Evolutionary conservation across 1,140 invertebrate species (phyloP), one percentile per base, ranked within the genome.

Genomic region (Eumeta japonica): DNA sequence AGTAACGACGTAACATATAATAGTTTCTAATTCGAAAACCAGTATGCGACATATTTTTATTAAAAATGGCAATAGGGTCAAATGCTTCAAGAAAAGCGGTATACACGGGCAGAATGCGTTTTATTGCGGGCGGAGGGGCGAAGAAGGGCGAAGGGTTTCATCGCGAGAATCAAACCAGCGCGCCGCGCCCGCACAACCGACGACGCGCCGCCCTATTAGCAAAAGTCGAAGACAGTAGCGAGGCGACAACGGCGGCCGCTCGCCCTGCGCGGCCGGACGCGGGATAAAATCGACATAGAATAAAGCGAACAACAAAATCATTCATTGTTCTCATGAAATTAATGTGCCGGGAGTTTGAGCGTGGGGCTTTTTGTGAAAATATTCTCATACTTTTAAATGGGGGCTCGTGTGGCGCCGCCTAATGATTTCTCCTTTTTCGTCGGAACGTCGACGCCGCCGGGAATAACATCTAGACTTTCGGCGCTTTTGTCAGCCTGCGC

Each of bases 301-400:
- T 60, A 66, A 73, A 70, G 70, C 54, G 68, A 73, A 68, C 67
- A 73, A 65, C 70, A 73, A 73, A 73, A 73, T 71, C 65, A 67
- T 61, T 73, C 66, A 73, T 73, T 70, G 68, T 73, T 73, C 68
- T 70, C 65, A 73, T 73, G 64, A 73, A 73, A 73, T 73, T 62
- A 73, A 73, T 73, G 68, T 73, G 68, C 64, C 55, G 61, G 55
- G 62, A 66, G 58, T 66, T n/a, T 68, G 65, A 70, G 70, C 68
- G 68, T 70, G 64, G 58, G 55, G 63, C 61, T 73, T 70, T 73
- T 73, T 73, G 63, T 68, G 63, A 55, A 73, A 70, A 73, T 73
- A 73, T 73, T 73, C 64, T 66, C 68, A 66, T 73, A 73, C 65
- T 73, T 66, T 73, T 68, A 73, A 72, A 73, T 67, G 62, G 65